Conservation (phyloP, 2,797 vertebrate genomes). For the Lophotriccus pileatus region DNA sequence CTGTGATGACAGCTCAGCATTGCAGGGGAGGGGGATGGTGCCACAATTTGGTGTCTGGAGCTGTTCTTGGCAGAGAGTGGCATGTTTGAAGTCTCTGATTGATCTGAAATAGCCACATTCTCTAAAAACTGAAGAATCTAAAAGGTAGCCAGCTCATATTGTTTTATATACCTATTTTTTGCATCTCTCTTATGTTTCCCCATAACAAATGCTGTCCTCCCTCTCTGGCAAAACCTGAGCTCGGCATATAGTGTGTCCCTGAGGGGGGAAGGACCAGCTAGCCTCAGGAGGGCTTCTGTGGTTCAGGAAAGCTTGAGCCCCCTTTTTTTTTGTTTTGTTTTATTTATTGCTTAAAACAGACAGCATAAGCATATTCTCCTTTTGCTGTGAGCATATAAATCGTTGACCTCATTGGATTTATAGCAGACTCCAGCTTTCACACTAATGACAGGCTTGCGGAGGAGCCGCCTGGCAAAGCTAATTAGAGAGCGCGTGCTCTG, state of each 20-base stretch:
- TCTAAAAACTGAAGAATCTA: neutral
- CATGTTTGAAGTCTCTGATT: neutral
- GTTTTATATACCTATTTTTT: neutral
- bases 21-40: neutral
- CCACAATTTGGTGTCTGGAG: neutral
- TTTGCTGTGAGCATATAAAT: accelerated
- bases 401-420: conserved; percentile 21
- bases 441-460: neutral
- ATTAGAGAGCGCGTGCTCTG: neutral
- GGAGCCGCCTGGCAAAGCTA: neutral
- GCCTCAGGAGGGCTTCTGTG: neutral
- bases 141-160: neutral
- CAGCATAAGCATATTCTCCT: neutral
- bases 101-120: neutral
- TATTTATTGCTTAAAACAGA: neutral
- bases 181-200: neutral
- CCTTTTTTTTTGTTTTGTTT: neutral
- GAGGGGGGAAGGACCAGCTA: neutral
- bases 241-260: accelerated
- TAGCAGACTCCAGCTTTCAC: neutral
- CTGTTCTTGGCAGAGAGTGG: neutral
- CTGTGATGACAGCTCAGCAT: neutral
- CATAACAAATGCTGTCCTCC: neutral
- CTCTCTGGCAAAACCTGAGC: neutral
- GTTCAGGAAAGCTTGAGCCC: neutral